These are phyloP conservation scores for Lycodopsis pacificus DNA, from an alignment of 2,797 vertebrate genomes.

Conservation along the genomic window DNA sequence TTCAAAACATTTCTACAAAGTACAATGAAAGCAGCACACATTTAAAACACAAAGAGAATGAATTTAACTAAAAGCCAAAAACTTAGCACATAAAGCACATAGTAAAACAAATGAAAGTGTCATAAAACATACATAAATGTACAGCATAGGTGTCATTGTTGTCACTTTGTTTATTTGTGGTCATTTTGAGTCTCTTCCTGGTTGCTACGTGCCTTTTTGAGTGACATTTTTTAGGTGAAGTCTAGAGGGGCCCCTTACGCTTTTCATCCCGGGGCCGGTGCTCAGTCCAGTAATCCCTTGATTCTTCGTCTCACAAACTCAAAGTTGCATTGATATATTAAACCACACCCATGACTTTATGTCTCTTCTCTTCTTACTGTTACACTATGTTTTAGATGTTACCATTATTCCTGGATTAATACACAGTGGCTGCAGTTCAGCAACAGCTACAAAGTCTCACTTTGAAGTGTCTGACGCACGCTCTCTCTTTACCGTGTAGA, in stretches of 20 bases:
- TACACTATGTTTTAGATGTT: background rate
- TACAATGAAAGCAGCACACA: background rate
- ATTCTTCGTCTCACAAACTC: background rate
- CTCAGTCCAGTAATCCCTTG: background rate
- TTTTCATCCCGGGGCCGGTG: no score
- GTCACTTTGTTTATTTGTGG: background rate
- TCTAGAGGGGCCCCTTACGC: background rate
- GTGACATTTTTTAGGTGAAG: background rate
- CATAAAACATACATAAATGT: no score
- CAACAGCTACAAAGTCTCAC: background rate
- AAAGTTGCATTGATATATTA: background rate
- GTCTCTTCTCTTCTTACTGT: background rate
- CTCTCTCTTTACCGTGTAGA: constrained; percentile 14
- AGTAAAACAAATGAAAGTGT: background rate
- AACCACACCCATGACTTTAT: background rate
- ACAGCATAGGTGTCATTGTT: no score
- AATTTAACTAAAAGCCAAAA: background rate
- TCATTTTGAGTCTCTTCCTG: background rate
- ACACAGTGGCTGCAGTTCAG: background rate
- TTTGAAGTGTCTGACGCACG: background rate
- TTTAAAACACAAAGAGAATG: background rate
- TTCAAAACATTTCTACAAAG: background rate
- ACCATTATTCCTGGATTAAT: background rate
- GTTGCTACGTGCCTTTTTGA: background rate
- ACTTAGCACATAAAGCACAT: background rate